Base-by-base conservation (phyloP, 1,140 invertebrate species). In the Sogatella furcifera region DNA sequence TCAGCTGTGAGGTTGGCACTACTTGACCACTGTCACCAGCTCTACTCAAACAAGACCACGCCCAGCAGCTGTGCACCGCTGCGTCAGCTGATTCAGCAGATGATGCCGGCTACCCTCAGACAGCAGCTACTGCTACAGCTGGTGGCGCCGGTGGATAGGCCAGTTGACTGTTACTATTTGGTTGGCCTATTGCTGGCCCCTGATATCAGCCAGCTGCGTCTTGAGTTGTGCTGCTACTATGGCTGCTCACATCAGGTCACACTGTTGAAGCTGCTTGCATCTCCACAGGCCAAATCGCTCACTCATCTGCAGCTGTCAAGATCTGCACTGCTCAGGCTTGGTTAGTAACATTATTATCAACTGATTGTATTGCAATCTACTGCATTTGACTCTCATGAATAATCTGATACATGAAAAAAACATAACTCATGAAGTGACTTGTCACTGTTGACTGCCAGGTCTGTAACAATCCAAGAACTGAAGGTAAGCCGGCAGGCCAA, bases 191-290 rank as follows among this genome's bases (percentile, higher is more conserved):
- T 78, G 38, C 67, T 78, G 2, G 73, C 72, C 2, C 72, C 71
- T 1, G 76, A 78, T 53, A 74, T 78, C 10, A 72, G 71, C 44
- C 66, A 69, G 5, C 68, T 78, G n/a, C 70, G 70, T 38, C 71
- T 78, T 5, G 74, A 76, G 61, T 65, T 78, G 0, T 78, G 77
- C 61, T 78, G 77, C 57, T 78, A 78, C 54, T 78, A 78, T 52
- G 76, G 77, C 14, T 78, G 77, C 62, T 77, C 74, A 17, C 76
- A 78, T 62, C 77, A 78, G 59, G 75, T 74, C 5, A 73, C 72
- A 0, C 49, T 78, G 1, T 59, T 78, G 0, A 72, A 72, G 31
- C 66, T 78, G 8, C 61, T 78, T 6, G 71, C 74, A 0, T 66
- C 63, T 0, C 15, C 21, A 15, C 76, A 78, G 57, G 76, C 76